A percentile compares a stretch with the other conserved stretches of the same genome.
These are phyloP conservation scores for Pterostichus madidus DNA, from an alignment of 2,888 invertebrate species.

Conservation along the genomic window DNA sequence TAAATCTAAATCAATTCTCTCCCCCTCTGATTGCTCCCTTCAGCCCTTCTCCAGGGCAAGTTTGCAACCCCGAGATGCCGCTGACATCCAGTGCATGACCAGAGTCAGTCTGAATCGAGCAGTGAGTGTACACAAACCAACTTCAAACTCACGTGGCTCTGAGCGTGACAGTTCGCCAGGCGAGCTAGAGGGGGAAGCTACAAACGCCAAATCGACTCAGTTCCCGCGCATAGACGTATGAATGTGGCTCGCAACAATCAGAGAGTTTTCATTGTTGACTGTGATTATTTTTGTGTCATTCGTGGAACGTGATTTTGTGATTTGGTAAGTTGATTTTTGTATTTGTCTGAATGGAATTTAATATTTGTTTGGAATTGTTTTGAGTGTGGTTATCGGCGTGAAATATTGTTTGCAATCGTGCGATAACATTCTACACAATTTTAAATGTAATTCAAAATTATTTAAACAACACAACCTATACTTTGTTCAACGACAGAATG, in stretches of 20 bases:
- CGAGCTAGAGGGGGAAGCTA: not conserved
- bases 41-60: not conserved
- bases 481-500: too few species aligned
- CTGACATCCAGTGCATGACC: not conserved
- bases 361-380: too few species aligned
- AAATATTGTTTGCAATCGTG: not conserved
- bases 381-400: not conserved
- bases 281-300: conserved; percentile 22
- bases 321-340: not conserved
- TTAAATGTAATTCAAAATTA: too few species aligned
- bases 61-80: not conserved
- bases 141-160: conserved; percentile 41
- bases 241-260: conserved; percentile 22
- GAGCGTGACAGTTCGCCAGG: conserved; percentile 35
- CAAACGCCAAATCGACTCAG: not conserved
- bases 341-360: not conserved
- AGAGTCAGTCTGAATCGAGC: not conserved
- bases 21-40: not conserved
- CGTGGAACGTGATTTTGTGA: not conserved
- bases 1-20: too few species aligned
- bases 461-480: too few species aligned
- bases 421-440: too few species aligned
- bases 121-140: conserved; percentile 5
- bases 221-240: not conserved
- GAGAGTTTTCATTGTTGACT: not conserved